Evolutionary conservation across 2,797 vertebrate species (phyloP).

Genomic region (Micromesistius poutassou): DNA sequence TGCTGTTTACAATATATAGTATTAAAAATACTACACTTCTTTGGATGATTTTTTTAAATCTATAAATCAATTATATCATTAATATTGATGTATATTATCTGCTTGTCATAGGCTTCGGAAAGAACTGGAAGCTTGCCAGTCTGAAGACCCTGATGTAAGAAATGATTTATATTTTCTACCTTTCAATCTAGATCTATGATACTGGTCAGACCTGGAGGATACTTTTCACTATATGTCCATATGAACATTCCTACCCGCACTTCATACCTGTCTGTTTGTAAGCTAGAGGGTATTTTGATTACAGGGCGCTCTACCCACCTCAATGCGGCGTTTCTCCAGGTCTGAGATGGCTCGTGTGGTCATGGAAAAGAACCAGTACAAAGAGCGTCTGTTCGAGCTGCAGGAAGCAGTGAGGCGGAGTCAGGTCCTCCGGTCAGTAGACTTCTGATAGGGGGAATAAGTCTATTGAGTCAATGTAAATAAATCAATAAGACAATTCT

Average conservation of each 20-base stretch:
- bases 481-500: background rate
- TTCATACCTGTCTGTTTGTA: background rate
- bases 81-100: background rate
- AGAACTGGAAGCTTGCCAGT: constrained; percentile 65
- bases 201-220: background rate
- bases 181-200: background rate
- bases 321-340: constrained; percentile 77
- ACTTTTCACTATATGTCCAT: background rate
- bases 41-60: background rate
- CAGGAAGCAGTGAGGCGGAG: constrained; percentile 75
- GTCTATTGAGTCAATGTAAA: no score
- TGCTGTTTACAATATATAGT: background rate
- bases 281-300: background rate
- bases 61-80: background rate
- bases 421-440: constrained; percentile 64
- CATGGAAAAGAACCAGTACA: constrained; percentile 89
- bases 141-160: constrained; percentile 72
- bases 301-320: constrained; percentile 61
- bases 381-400: constrained; percentile 82
- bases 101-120: constrained; percentile 62
- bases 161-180: constrained; percentile 1
- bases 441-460: background rate
- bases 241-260: background rate
- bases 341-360: constrained; percentile 85
- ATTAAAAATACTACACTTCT: background rate